These are phyloP conservation scores for Anser cygnoides DNA, from an alignment of 2,113 vertebrate genomes.

Conservation along the genomic window DNA sequence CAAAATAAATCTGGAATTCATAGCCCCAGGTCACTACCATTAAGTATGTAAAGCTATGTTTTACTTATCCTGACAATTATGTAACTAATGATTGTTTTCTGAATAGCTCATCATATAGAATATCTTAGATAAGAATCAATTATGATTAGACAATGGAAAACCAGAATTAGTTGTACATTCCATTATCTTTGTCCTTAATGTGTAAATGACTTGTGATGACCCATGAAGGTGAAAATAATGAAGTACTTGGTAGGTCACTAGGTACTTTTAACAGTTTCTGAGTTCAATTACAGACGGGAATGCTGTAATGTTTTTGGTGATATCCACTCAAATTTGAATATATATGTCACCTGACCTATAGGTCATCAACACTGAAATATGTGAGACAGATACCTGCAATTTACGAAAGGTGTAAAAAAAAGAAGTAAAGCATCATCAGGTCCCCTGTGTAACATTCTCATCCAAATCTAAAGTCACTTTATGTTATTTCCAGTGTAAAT, in stretches of 20 bases:
- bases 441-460: fast-evolving
- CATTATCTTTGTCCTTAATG: not conserved
- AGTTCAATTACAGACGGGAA: not conserved
- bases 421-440: fast-evolving
- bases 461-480: not conserved
- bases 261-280: not conserved
- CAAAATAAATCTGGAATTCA: not conserved
- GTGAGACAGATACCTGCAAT: not conserved
- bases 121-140: not conserved
- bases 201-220: not conserved
- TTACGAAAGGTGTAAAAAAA: not conserved
- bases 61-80: not conserved
- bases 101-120: not conserved
- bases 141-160: not conserved
- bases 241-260: not conserved
- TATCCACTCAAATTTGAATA: not conserved
- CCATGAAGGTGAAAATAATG: not conserved
- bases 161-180: not conserved
- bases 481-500: not conserved
- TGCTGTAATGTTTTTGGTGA: not conserved
- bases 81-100: not conserved
- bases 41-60: not conserved
- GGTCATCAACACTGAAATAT: not conserved
- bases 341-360: not conserved
- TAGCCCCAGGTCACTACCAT: fast-evolving